phyloP scores from a whole-genome alignment of 2,113 vertebrate genomes.

The Ciconia boyciana region DNA sequence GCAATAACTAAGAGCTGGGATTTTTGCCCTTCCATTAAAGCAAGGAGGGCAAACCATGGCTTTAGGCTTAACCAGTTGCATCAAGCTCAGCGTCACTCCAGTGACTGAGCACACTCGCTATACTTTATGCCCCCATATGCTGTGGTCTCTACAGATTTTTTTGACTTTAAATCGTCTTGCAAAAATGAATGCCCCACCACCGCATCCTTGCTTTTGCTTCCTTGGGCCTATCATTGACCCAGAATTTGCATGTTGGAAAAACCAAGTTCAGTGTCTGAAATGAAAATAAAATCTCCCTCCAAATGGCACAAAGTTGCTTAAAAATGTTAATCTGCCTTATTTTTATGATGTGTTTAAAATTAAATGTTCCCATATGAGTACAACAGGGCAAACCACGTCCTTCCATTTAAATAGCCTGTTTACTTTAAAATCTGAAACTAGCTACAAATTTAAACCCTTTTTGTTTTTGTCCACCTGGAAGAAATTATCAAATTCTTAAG shows the following conservation, averaged over 20 bases:
- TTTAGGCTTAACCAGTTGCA: neutral
- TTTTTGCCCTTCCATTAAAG: neutral
- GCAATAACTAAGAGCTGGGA: neutral
- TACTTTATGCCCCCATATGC: neutral
- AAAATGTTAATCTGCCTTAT: conserved; percentile 49
- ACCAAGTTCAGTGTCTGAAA: neutral
- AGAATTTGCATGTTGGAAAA: neutral
- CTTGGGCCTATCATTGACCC: neutral
- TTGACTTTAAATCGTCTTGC: neutral
- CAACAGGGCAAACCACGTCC: neutral
- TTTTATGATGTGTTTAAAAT: conserved; percentile 66
- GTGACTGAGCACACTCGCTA: neutral
- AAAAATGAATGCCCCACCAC: neutral
- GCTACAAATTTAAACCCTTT: conserved; percentile 48
- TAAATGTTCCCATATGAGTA: conserved; percentile 58
- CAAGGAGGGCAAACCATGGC: neutral
- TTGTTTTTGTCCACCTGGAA: conserved; percentile 62
- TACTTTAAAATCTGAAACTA: conserved; percentile 66
- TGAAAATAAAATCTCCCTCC: conserved; percentile 17
- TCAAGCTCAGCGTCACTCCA: neutral
- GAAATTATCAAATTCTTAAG: conserved; percentile 53
- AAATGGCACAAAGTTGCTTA: conserved; percentile 30
- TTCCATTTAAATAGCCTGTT: conserved; percentile 57
- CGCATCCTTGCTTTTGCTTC: neutral
- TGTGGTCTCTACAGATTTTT: neutral